A percentile compares a stretch with the other conserved stretches of the same genome.
Evolutionary conservation across 2,113 vertebrate species (phyloP).

Genomic region (Gnathonemus longibarbis): DNA sequence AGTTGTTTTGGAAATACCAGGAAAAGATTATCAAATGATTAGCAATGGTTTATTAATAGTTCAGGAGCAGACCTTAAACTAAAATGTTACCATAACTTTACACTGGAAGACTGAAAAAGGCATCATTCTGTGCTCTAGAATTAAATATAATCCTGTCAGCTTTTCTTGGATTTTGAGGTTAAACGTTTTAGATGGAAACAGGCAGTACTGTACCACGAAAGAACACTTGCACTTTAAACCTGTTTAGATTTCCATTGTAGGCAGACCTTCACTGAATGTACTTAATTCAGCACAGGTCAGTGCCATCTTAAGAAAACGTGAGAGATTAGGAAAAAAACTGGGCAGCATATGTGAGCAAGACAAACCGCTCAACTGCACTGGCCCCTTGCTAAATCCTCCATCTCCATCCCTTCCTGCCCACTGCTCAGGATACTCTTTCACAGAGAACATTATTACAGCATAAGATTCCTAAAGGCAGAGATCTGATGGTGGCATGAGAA

Average conservation of each 20-base stretch:
- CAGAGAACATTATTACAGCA: neutral
- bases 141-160: neutral
- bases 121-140: too few relatives aligned
- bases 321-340: neutral
- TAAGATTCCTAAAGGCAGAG: neutral
- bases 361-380: too few relatives aligned
- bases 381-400: too few relatives aligned
- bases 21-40: neutral
- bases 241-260: neutral
- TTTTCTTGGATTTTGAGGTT: neutral
- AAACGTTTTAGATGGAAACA: neutral
- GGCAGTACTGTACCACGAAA: neutral
- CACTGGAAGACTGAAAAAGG: too few relatives aligned
- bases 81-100: too few relatives aligned
- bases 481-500: neutral
- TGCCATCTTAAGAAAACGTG: neutral
- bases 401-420: neutral
- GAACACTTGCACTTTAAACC: neutral
- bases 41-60: neutral
- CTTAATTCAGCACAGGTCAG: neutral
- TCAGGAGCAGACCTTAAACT: too few relatives aligned
- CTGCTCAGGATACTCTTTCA: neutral
- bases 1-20: neutral
- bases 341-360: neutral
- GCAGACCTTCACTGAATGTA: neutral